These are phyloP conservation scores for Ypsolopha scabrella DNA, from an alignment of 2,888 invertebrate species.

Conservation along the genomic window DNA sequence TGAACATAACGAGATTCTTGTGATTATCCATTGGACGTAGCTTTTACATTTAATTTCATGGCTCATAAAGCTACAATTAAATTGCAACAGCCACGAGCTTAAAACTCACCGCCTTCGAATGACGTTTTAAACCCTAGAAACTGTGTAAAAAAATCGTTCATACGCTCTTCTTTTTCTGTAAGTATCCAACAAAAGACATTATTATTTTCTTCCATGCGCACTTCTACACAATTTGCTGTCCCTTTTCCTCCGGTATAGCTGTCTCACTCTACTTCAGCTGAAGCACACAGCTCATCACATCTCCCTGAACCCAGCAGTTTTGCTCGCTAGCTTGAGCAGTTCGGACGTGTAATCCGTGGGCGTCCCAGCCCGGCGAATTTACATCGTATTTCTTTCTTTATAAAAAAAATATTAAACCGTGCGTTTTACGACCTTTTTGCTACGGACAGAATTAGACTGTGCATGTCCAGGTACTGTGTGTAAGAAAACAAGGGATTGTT, in stretches of 20 bases:
- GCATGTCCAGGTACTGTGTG: constrained; percentile 7
- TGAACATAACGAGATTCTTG: no score
- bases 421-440: constrained; percentile 23
- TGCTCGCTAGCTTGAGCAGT: constrained; percentile 38
- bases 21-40: no score
- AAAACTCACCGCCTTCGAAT: no score
- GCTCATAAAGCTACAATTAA: no score
- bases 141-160: no score
- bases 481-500: neutral
- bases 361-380: constrained; percentile 20
- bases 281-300: constrained; percentile 21
- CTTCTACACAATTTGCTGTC: constrained; percentile 50
- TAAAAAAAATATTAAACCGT: constrained; percentile 50
- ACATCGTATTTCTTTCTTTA: constrained; percentile 50
- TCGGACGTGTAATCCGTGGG: constrained; percentile 24
- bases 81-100: no score
- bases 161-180: no score
- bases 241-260: constrained; percentile 22
- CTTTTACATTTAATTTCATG: no score
- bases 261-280: constrained; percentile 25
- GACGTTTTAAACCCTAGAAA: no score
- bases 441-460: constrained; percentile 24
- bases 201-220: constrained; percentile 64
- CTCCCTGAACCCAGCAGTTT: constrained; percentile 39
- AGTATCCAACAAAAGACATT: constrained; percentile 56